Percentiles rank a stretch among this genome's conserved stretches.
phyloP scores from a whole-genome alignment of 2,888 invertebrate genomes.

The Hermodice carunculata region DNA sequence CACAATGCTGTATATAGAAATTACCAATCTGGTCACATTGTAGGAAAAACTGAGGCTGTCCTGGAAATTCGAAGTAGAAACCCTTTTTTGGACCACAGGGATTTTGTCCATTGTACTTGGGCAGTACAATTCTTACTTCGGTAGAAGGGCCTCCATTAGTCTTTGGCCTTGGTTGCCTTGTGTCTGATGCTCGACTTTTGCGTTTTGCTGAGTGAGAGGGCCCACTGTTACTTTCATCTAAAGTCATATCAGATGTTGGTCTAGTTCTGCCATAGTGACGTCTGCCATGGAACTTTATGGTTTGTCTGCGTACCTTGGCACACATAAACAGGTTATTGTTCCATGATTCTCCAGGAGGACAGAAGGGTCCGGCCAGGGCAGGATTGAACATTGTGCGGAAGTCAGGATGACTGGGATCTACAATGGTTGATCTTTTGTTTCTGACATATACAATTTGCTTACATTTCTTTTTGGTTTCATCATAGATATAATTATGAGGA shows the following conservation, averaged over 20 bases:
- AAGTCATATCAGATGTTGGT: too few species aligned
- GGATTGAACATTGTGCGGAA: neutral
- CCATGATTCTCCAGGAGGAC: conserved; percentile 13
- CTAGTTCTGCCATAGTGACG: too few species aligned
- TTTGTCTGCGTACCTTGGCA: neutral
- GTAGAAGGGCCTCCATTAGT: too few species aligned
- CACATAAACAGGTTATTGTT: conserved; percentile 7
- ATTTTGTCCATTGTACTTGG: conserved; percentile 10
- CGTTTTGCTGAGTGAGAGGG: too few species aligned
- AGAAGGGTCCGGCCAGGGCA: neutral
- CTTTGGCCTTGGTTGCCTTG: too few species aligned
- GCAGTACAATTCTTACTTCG: too few species aligned
- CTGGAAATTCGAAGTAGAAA: conserved; percentile 42
- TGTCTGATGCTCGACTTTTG: too few species aligned
- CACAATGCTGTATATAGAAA: conserved; percentile 48
- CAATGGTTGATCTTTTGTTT: neutral
- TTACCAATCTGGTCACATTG: conserved; percentile 54
- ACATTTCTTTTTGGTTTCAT: too few species aligned
- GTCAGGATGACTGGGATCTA: neutral
- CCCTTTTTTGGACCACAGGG: conserved; percentile 18
- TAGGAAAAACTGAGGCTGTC: conserved; percentile 46
- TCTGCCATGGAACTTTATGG: too few species aligned
- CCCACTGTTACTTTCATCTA: too few species aligned
- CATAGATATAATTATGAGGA: neutral
- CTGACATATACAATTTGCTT: too few species aligned